Percentiles rank a stretch among this genome's conserved stretches.
phyloP scores from a whole-genome alignment of 2,888 invertebrate species.

The Mythimna pallens region DNA sequence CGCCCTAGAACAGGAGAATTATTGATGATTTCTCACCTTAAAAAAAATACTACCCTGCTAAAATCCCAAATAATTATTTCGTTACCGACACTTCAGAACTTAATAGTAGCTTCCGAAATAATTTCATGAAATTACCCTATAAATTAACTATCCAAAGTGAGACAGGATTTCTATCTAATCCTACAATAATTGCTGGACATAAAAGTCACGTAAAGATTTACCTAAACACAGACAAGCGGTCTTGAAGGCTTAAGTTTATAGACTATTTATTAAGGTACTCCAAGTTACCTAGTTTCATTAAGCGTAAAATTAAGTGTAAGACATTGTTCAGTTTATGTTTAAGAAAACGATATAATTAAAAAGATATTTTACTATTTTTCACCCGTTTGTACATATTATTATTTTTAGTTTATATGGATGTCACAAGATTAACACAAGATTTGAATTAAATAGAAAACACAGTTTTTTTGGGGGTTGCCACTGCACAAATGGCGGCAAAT shows the following conservation, averaged over 20 bases:
- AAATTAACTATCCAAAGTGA: background rate
- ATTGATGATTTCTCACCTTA: too few relatives aligned
- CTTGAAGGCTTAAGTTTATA: conserved; percentile 24
- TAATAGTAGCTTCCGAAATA: background rate
- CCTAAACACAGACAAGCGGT: conserved; percentile 4
- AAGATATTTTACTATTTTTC: too few relatives aligned
- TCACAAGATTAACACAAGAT: too few relatives aligned
- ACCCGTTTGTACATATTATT: too few relatives aligned
- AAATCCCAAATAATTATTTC: background rate
- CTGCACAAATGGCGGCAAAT: too few relatives aligned
- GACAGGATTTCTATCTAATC: background rate
- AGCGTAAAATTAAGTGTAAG: conserved; percentile 26
- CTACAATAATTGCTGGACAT: conserved; percentile 30
- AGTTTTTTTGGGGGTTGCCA: too few relatives aligned
- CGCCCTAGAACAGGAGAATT: too few relatives aligned
- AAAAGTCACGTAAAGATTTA: conserved; percentile 29
- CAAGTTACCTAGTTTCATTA: conserved; percentile 29
- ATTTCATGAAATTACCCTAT: background rate
- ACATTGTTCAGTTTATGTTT: background rate
- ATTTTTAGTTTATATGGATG: too few relatives aligned
- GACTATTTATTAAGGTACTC: conserved; percentile 16
- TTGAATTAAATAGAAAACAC: too few relatives aligned
- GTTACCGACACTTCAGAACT: background rate
- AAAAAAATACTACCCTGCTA: background rate
- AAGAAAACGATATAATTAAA: conserved; percentile 1